phyloP scores from a whole-genome alignment of 2,113 vertebrate species.

The Monopterus albus region DNA sequence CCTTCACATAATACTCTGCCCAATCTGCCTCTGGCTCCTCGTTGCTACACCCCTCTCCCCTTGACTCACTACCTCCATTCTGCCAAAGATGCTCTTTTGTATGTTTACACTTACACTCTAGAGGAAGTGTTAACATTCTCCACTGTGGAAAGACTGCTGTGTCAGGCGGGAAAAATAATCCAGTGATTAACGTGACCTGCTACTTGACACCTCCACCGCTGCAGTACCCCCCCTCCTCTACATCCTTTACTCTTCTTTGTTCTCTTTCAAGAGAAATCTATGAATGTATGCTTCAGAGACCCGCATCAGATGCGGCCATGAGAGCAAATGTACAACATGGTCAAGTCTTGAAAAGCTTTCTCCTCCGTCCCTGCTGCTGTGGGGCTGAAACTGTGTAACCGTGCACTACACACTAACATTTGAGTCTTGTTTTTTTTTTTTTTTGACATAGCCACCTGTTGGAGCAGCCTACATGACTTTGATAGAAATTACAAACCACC shows the following conservation, averaged over 20 bases:
- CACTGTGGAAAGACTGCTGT: conserved; percentile 14
- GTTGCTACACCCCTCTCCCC: conserved; percentile 37
- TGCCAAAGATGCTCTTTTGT: conserved; percentile 82
- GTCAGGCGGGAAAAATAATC: conserved; percentile 27
- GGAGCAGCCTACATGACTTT: conserved; percentile 30
- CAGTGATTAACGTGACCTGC: conserved; percentile 37
- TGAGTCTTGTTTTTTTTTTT: conserved; percentile 19
- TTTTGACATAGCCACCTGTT: conserved; percentile 13
- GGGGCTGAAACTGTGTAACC: conserved; percentile 10
- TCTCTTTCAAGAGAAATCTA: conserved; percentile 53
- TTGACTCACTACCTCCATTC: conserved; percentile 83
- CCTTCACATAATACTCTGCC: conserved; percentile 56
- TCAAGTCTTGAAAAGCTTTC: conserved; percentile 1
- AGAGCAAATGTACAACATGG: conserved; percentile 13
- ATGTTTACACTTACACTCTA: conserved; percentile 78
- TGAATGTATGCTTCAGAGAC: conserved; percentile 76
- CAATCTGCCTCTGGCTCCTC: conserved; percentile 39
- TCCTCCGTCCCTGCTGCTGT: conserved; percentile 23
- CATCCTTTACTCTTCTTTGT: conserved; percentile 31
- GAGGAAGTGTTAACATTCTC: conserved; percentile 44
- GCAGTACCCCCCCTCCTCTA: conserved; percentile 11
- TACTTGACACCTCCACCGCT: conserved; percentile 33
- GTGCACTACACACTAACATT: conserved; percentile 3
- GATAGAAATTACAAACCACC: conserved; percentile 20
- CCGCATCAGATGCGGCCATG: conserved; percentile 53